A percentile compares a stretch with the other conserved stretches of the same genome.
Conservation (phyloP, 1,140 invertebrate genomes). For the Halictus rubicundus region DNA sequence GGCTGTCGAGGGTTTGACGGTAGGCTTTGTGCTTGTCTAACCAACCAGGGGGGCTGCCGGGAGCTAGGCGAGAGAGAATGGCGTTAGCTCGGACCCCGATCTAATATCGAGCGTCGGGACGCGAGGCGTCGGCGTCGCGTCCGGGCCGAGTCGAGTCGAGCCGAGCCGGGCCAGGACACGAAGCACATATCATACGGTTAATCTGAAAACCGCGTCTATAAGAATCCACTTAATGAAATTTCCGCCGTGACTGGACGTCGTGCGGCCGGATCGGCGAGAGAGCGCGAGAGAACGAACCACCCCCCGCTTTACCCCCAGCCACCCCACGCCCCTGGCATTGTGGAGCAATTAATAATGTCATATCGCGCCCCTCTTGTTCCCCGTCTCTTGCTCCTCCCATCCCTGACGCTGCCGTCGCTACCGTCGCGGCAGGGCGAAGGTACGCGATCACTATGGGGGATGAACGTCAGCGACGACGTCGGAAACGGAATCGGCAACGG, state of each 20-base stretch:
- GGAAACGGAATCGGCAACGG: neutral
- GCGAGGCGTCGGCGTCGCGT: no score
- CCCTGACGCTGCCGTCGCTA: slow-evolving; percentile 43
- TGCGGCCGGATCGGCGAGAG: slow-evolving; percentile 52
- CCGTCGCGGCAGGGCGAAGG: slow-evolving; percentile 23
- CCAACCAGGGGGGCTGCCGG: slow-evolving; percentile 30
- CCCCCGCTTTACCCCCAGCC: slow-evolving; percentile 46
- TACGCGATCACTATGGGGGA: neutral
- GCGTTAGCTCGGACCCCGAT: slow-evolving; percentile 57
- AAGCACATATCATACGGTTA: slow-evolving; percentile 74
- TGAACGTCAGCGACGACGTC: neutral
- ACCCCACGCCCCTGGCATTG: slow-evolving; percentile 69
- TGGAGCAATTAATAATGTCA: slow-evolving; percentile 78
- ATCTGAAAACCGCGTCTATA: slow-evolving; percentile 76
- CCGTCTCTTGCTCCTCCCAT: slow-evolving; percentile 23
- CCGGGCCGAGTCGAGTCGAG: neutral
- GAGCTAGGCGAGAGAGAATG: neutral
- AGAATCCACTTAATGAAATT: slow-evolving; percentile 79
- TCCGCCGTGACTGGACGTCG: slow-evolving; percentile 66
- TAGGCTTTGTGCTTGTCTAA: slow-evolving; percentile 35
- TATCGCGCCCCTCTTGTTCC: slow-evolving; percentile 67
- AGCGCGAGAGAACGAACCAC: slow-evolving; percentile 57
- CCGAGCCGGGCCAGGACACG: slow-evolving; percentile 44
- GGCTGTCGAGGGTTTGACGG: slow-evolving; percentile 10
- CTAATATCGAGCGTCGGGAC: slow-evolving; percentile 65